Evolutionary conservation across 2,797 vertebrate genomes (phyloP).

Genomic region (Mus caroli): DNA sequence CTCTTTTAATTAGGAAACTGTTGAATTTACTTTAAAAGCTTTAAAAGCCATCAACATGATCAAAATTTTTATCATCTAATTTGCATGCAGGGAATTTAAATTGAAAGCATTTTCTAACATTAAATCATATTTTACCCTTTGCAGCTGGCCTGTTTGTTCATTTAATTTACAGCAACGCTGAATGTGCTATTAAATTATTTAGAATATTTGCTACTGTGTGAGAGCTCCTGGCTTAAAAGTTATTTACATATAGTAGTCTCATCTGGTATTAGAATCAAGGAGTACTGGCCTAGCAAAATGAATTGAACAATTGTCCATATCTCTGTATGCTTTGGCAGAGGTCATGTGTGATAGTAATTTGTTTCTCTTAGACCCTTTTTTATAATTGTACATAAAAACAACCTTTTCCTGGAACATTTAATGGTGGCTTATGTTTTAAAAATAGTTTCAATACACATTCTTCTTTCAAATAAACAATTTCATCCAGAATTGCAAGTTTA

Average conservation of each 20-base stretch:
- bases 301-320: conserved; percentile 10
- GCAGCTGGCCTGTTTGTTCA: conserved; percentile 45
- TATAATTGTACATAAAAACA: conserved; percentile 24
- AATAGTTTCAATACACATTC: neutral
- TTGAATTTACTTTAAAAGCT: conserved; percentile 60
- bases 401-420: conserved; percentile 14
- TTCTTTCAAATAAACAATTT: conserved; percentile 35
- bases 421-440: conserved; percentile 49
- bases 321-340: conserved; percentile 55
- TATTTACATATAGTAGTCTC: conserved; percentile 58
- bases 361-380: conserved; percentile 5
- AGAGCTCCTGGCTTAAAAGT: conserved; percentile 44
- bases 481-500: conserved; percentile 39
- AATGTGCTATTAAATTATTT: conserved; percentile 70
- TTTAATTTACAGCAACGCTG: conserved; percentile 60
- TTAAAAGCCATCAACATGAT: conserved; percentile 11
- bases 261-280: conserved; percentile 46
- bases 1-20: neutral
- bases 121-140: conserved; percentile 60
- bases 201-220: conserved; percentile 60
- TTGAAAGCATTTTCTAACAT: conserved; percentile 63
- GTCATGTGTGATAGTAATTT: conserved; percentile 39
- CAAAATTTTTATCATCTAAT: conserved; percentile 30
- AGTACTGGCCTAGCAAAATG: conserved; percentile 21
- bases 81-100: conserved; percentile 55